Evolutionary conservation across 2,797 vertebrate species (phyloP).

Genomic region (Psittacula echo): DNA sequence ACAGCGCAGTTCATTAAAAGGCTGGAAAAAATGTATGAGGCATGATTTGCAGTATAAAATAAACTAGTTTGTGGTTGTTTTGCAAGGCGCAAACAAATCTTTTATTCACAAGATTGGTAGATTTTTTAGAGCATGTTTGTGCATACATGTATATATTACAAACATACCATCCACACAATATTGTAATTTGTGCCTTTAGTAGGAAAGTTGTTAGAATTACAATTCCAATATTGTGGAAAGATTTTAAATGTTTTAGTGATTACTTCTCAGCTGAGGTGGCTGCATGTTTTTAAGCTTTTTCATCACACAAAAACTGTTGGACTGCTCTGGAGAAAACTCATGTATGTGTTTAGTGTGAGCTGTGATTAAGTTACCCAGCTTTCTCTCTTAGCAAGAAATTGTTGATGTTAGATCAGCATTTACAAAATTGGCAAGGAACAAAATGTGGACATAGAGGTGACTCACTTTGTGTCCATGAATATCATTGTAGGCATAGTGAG

Average conservation of each 20-base stretch:
- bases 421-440: background rate
- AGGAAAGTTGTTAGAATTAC: background rate
- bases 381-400: background rate
- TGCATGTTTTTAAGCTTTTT: background rate
- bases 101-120: background rate
- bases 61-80: background rate
- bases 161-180: background rate
- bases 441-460: background rate
- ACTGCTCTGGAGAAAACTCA: background rate
- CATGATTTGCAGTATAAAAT: background rate
- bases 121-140: background rate
- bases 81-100: conserved; percentile 1
- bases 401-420: background rate
- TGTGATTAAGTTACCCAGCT: background rate
- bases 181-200: background rate
- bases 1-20: background rate
- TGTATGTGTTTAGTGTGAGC: background rate
- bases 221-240: background rate
- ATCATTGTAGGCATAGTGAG: background rate
- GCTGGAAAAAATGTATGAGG: background rate
- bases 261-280: background rate
- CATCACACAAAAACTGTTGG: background rate
- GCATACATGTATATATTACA: background rate
- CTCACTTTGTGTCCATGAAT: background rate
- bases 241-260: background rate